These are phyloP conservation scores for Laticauda colubrina DNA, from an alignment of 2,113 vertebrate species.

Conservation along the genomic window DNA sequence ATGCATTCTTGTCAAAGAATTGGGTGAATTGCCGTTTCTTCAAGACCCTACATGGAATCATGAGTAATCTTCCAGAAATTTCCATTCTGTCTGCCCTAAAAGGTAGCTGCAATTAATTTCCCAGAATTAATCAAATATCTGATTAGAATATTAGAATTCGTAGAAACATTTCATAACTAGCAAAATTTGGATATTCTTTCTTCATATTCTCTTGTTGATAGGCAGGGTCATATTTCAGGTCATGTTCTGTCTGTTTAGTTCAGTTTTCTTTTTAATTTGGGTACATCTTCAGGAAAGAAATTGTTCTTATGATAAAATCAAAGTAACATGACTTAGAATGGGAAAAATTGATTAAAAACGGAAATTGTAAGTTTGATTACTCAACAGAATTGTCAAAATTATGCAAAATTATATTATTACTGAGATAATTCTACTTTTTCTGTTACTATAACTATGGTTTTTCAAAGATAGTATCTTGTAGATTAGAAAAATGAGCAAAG, in stretches of 20 bases:
- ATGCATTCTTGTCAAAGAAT: neutral
- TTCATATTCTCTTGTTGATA: neutral
- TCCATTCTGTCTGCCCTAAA: neutral
- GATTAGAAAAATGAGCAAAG: no score
- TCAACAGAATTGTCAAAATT: neutral
- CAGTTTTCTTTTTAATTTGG: slow-evolving; percentile 4
- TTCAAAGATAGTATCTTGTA: no score
- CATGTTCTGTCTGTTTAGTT: neutral
- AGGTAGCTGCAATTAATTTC: neutral
- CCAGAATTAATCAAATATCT: neutral
- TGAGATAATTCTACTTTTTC: neutral
- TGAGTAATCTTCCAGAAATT: neutral
- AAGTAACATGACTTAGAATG: neutral
- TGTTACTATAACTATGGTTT: no score
- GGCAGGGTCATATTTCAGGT: neutral
- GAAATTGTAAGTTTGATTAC: neutral
- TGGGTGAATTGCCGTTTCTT: neutral
- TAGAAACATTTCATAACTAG: neutral
- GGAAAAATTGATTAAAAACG: slow-evolving; percentile 3
- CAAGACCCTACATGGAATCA: neutral
- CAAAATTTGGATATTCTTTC: neutral
- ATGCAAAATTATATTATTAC: slow-evolving; percentile 5
- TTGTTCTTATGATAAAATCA: neutral
- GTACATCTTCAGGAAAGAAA: neutral
- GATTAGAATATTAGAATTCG: neutral